A percentile compares a stretch with the other conserved stretches of the same genome.
Evolutionary conservation across 2,888 invertebrate species (phyloP).

Genomic region (Allophyes oxyacanthae): DNA sequence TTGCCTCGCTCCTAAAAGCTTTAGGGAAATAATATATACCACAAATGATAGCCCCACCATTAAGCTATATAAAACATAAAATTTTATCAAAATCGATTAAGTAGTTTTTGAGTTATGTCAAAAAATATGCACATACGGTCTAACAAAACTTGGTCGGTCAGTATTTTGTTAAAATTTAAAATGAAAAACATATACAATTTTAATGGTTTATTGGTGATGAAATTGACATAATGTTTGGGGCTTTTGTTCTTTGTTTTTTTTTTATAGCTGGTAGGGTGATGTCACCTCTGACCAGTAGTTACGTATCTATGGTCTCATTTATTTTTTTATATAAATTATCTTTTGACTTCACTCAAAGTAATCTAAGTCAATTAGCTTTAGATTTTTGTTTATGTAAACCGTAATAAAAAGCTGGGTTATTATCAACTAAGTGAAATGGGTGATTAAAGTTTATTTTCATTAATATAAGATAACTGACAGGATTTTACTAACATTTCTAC

Average conservation of each 20-base stretch:
- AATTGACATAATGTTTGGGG: slow-evolving; percentile 10
- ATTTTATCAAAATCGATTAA: slow-evolving; percentile 10
- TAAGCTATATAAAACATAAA: not conserved
- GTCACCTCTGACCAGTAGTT: slow-evolving; percentile 8
- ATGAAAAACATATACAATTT: slow-evolving; percentile 18
- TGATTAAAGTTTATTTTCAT: too few species aligned
- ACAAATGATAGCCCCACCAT: not conserved
- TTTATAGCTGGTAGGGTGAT: slow-evolving; percentile 14
- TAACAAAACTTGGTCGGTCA: not conserved
- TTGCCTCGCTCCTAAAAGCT: not conserved
- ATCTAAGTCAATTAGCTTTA: too few species aligned
- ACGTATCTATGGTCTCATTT: too few species aligned
- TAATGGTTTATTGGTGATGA: slow-evolving; percentile 36
- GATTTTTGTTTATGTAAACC: slow-evolving; percentile 23
- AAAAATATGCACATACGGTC: slow-evolving; percentile 25
- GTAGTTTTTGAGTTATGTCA: slow-evolving; percentile 20
- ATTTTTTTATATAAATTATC: too few species aligned
- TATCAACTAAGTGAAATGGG: too few species aligned
- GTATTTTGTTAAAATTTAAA: not conserved
- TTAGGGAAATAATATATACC: not conserved
- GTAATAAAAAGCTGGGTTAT: too few species aligned
- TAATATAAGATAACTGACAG: too few species aligned
- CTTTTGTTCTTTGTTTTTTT: slow-evolving; percentile 30
- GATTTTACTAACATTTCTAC: too few species aligned
- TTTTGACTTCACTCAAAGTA: too few species aligned